These are phyloP conservation scores for Amazona ochrocephala DNA, from an alignment of 2,797 vertebrate genomes.

Conservation along the genomic window DNA sequence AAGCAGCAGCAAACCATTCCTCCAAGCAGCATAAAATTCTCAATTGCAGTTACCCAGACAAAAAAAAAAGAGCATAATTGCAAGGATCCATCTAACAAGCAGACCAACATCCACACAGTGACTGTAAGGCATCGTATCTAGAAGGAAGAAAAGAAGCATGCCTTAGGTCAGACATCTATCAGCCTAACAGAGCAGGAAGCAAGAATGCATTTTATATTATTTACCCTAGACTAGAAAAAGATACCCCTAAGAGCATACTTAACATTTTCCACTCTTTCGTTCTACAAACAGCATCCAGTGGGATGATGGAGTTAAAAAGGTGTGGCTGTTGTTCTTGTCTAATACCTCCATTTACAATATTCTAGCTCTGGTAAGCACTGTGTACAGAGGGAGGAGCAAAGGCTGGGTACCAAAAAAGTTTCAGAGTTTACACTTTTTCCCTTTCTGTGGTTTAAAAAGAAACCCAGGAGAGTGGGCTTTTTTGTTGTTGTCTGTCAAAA, in stretches of 20 bases:
- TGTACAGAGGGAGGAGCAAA: not conserved
- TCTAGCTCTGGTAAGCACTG: not conserved
- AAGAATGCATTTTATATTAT: not conserved
- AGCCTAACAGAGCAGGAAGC: not conserved
- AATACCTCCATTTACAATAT: not conserved
- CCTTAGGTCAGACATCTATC: not conserved
- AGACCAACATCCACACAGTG: not conserved
- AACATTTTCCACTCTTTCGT: not conserved
- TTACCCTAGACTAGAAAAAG: not conserved
- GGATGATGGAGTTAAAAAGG: not conserved
- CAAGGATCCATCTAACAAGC: slow-evolving; percentile 36
- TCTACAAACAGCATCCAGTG: not conserved
- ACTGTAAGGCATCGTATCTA: not conserved
- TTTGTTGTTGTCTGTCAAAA: not conserved
- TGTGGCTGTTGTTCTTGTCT: not conserved
- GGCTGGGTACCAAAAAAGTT: not conserved
- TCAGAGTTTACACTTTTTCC: not conserved
- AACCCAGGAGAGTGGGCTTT: not conserved
- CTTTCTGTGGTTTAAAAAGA: not conserved
- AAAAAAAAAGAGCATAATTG: not conserved
- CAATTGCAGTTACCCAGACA: not conserved
- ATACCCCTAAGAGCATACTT: not conserved
- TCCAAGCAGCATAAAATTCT: slow-evolving; percentile 36
- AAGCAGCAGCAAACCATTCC: not conserved
- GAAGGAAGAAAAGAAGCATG: not conserved